phyloP scores from a whole-genome alignment of 1,140 invertebrate species.

The Onthophagus taurus region DNA sequence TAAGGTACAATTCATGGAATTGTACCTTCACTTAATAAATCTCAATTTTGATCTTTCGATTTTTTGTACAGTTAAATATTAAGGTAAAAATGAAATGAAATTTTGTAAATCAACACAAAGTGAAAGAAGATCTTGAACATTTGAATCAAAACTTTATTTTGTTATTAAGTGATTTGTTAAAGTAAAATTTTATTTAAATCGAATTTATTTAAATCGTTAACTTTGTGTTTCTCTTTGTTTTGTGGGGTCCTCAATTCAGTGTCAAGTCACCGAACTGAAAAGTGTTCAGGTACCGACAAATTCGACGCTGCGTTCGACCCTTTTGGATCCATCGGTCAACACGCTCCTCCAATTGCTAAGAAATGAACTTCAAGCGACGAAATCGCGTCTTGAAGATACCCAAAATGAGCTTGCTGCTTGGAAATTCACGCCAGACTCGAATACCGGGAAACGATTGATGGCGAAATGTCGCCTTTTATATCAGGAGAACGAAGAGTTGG shows the following conservation, averaged over 20 bases:
- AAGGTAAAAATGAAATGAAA: too few species aligned
- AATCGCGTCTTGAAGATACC: constrained; percentile 89
- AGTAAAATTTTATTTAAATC: too few species aligned
- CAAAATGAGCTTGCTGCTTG: constrained; percentile 96
- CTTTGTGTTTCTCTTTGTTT: too few species aligned
- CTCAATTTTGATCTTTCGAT: too few species aligned
- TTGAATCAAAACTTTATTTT: too few species aligned
- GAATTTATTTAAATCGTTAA: too few species aligned
- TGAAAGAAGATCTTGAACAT: too few species aligned
- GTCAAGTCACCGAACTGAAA: constrained; percentile 86
- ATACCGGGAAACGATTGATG: constrained; percentile 96
- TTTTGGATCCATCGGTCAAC: constrained; percentile 94
- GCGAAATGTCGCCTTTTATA: constrained; percentile 93
- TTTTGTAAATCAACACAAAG: too few species aligned
- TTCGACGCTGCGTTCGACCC: constrained; percentile 65
- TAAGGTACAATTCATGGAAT: too few species aligned
- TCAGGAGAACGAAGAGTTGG: constrained; percentile 96
- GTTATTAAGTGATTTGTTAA: too few species aligned
- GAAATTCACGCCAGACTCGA: constrained; percentile 98
- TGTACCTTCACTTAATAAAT: too few species aligned
- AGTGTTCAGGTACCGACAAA: constrained; percentile 68
- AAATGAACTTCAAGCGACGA: constrained; percentile 81
- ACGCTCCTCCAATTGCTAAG: constrained; percentile 85
- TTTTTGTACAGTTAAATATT: too few species aligned
- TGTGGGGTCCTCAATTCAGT: constrained; percentile 47